phyloP scores from a whole-genome alignment of 2,797 vertebrate species.

The Pseudopleuronectes americanus region DNA sequence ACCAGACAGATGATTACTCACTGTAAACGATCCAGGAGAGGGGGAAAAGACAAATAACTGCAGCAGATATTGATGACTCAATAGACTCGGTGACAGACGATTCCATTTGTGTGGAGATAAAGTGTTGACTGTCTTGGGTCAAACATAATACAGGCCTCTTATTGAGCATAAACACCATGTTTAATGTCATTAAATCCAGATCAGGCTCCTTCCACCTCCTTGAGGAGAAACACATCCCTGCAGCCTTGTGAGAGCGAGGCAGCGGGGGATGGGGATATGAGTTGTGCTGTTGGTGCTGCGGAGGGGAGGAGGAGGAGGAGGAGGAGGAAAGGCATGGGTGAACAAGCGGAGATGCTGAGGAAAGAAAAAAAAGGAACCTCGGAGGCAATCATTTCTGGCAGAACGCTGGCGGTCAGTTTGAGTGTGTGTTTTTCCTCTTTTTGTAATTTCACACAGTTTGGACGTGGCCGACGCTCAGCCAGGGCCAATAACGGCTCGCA shows the following conservation, averaged over 20 bases:
- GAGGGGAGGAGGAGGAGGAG: conserved; percentile 4
- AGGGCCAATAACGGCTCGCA: conserved; percentile 93
- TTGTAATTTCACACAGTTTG: conserved; percentile 81
- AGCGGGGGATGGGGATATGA: conserved; percentile 56
- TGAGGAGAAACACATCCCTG: conserved; percentile 82
- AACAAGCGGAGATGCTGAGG: conserved; percentile 52
- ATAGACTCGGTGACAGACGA: conserved; percentile 96
- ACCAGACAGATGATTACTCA: conserved; percentile 98
- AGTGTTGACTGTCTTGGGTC: conserved; percentile 93
- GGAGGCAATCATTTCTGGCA: conserved; percentile 91
- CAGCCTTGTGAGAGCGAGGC: conserved; percentile 73
- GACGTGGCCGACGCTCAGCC: conserved; percentile 48
- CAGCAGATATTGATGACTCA: conserved; percentile 97
- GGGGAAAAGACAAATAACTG: conserved; percentile 66
- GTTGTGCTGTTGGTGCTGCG: conserved; percentile 43
- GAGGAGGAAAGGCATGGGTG: conserved; percentile 51
- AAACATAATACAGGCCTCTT: conserved; percentile 96
- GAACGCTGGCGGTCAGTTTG: conserved; percentile 80
- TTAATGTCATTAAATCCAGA: conserved; percentile 97
- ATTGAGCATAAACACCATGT: conserved; percentile 97
- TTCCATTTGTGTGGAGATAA: conserved; percentile 96
- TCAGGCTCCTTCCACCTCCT: conserved; percentile 70
- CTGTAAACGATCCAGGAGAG: conserved; percentile 93
- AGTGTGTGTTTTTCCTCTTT: conserved; percentile 70
- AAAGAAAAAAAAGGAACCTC: conserved; percentile 80